Evolutionary conservation across 2,888 invertebrate genomes (phyloP).

Genomic region (Sabatieria punctata): DNA sequence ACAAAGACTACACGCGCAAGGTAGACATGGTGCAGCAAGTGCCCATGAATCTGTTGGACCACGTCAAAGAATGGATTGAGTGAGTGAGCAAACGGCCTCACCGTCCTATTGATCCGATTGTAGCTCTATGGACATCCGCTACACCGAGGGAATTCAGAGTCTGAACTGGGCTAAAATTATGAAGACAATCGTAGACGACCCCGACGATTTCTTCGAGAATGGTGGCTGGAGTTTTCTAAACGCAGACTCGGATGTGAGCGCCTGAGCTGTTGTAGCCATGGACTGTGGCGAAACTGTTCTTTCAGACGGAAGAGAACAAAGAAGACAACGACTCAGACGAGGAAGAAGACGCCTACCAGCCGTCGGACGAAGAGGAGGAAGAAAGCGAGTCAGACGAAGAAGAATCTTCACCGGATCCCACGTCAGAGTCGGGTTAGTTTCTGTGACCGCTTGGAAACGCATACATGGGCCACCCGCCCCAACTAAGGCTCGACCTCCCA

Average conservation of each 20-base stretch:
- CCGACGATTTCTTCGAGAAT: slow-evolving; percentile 91
- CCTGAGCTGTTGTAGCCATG: background rate
- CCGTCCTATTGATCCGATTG: slow-evolving; percentile 9
- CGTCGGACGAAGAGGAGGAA: slow-evolving; percentile 46
- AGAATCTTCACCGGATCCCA: slow-evolving; percentile 19
- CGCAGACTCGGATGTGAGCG: slow-evolving; percentile 44
- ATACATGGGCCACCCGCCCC: background rate
- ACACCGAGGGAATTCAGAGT: slow-evolving; percentile 93
- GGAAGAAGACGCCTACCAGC: slow-evolving; percentile 45
- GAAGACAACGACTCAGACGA: slow-evolving; percentile 48
- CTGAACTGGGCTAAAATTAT: slow-evolving; percentile 99
- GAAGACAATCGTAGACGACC: slow-evolving; percentile 98
- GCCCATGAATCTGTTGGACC: slow-evolving; percentile 96
- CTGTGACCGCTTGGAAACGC: slow-evolving; percentile 45
- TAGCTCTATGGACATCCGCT: slow-evolving; percentile 77
- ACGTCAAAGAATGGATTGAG: slow-evolving; percentile 98
- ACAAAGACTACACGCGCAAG: slow-evolving; percentile 88
- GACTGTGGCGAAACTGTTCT: slow-evolving; percentile 40
- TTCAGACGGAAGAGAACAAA: slow-evolving; percentile 40
- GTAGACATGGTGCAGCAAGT: slow-evolving; percentile 95
- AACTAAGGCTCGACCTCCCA: background rate
- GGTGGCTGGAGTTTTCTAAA: slow-evolving; percentile 98
- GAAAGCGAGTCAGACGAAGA: slow-evolving; percentile 33
- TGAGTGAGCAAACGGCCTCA: slow-evolving; percentile 41
- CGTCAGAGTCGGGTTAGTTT: slow-evolving; percentile 1